Percentiles rank a stretch among this genome's conserved stretches.
phyloP scores from a whole-genome alignment of 1,140 invertebrate genomes.

The Rhopalosiphum maidis region DNA sequence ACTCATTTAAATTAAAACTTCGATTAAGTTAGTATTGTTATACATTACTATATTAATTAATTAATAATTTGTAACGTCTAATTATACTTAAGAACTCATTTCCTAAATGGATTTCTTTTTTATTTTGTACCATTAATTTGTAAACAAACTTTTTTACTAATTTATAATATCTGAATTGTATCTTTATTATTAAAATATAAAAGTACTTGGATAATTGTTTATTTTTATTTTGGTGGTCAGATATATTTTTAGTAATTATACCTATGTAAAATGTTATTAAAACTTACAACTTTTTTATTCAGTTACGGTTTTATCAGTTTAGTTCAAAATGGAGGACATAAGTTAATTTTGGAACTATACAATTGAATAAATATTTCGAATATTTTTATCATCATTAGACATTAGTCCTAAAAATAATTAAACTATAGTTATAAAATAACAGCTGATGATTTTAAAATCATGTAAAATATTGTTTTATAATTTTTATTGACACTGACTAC shows the following conservation, averaged over 20 bases:
- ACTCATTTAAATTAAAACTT: slow-evolving; percentile 44
- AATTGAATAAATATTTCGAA: too few relatives aligned
- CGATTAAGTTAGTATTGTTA: slow-evolving; percentile 40
- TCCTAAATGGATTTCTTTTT: slow-evolving; percentile 34
- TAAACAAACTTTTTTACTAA: slow-evolving; percentile 56
- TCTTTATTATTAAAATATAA: slow-evolving; percentile 39
- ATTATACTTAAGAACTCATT: slow-evolving; percentile 45
- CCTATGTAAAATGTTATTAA: too few relatives aligned
- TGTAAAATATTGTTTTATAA: too few relatives aligned
- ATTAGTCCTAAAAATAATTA: too few relatives aligned
- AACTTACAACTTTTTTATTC: too few relatives aligned
- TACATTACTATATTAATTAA: slow-evolving; percentile 46
- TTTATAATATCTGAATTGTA: slow-evolving; percentile 48
- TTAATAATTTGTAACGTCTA: slow-evolving; percentile 24
- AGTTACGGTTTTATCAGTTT: too few relatives aligned
- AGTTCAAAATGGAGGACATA: too few relatives aligned
- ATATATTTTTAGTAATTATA: not conserved
- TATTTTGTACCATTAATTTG: slow-evolving; percentile 57
- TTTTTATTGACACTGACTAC: too few relatives aligned
- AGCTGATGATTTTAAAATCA: too few relatives aligned
- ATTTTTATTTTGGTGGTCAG: not conserved
- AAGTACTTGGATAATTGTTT: slow-evolving; percentile 32
- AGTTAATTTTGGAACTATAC: too few relatives aligned
- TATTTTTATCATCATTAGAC: too few relatives aligned
- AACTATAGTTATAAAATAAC: too few relatives aligned